phyloP scores from a whole-genome alignment of 2,797 vertebrate genomes.

The Pseudomugil tenellus region DNA sequence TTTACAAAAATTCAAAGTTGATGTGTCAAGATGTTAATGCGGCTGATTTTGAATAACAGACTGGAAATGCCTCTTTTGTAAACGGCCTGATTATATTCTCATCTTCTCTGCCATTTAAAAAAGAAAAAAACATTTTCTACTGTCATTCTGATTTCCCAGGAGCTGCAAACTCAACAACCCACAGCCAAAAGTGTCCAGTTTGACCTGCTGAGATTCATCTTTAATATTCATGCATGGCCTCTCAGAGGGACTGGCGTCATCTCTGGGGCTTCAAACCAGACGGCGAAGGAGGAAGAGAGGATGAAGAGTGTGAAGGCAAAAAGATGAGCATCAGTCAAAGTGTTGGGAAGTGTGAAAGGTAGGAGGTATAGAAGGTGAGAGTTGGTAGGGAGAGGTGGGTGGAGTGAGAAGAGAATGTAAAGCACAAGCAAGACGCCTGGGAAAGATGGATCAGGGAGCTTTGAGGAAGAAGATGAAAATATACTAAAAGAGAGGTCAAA shows the following conservation, averaged over 20 bases:
- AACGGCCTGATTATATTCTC: background rate
- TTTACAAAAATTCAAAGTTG: too few species aligned
- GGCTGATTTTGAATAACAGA: constrained; percentile 4
- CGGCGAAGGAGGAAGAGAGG: constrained; percentile 24
- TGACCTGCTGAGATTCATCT: constrained; percentile 13
- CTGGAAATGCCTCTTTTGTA: background rate
- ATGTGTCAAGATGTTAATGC: too few species aligned
- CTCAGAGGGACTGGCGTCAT: constrained; percentile 18
- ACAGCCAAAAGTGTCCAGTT: constrained; percentile 17
- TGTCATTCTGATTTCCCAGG: constrained; percentile 7
- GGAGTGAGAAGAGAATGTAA: constrained; percentile 2
- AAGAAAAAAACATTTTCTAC: background rate
- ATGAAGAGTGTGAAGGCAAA: constrained; percentile 25
- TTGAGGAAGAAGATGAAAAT: background rate
- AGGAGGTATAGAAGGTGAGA: background rate
- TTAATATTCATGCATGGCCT: constrained; percentile 41
- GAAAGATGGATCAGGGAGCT: constrained; percentile 2
- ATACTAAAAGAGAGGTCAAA: background rate
- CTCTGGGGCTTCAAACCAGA: constrained; percentile 49
- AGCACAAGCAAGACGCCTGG: background rate
- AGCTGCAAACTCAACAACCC: constrained; percentile 1
- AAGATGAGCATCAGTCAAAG: constrained; percentile 31
- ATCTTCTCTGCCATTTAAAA: background rate
- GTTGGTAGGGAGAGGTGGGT: background rate
- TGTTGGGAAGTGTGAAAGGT: constrained; percentile 21